Evolutionary conservation across 2,888 invertebrate species (phyloP), one percentile per base, ranked within the genome.

Genomic region (Crocallis elinguaria): DNA sequence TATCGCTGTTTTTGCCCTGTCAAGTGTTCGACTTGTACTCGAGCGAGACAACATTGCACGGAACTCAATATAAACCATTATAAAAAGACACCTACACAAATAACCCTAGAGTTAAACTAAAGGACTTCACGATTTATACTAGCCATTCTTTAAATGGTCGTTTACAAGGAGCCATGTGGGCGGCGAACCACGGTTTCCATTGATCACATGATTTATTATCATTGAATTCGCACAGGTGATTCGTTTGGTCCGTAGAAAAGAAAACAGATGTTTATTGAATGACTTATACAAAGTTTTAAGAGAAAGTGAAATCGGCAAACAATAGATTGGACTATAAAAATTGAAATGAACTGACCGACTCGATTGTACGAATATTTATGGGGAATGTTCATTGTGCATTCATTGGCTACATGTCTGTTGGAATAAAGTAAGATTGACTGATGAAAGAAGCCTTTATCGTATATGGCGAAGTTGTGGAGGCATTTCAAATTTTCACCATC

Each of bases 141-240:
- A 63, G 66, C 44, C 56, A 63, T 69, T 71, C 69, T 67, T 72
- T 69, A 59, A 66, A 69, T 72, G 69, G 68, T 66, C 66, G 66
- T 64, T 43, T 60, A 66, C 63, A 50, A 64, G 57, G 59, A 59
- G 52, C 51, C 41, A 57, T 57, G 69, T 72, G 75, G 74, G 74
- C 66, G 73, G 75, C 54, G 49, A 69, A 68, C 72, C 70, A 50
- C 51, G 46, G 69, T 67, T 71, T 59, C 70, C 70, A 75, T 79
- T 77, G 72, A 79, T 73, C 63, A 67, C 54, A 71, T 77, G 81
- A 84, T 82, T 79, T 81, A 84, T 82, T 62, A 74, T 74, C 73
- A 80, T 79, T 75, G 71, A 76, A 73, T 75, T 73, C 65, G 73
- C 77, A 71, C 70, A 75, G 73, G 69, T 72, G 76, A 72, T 69